Conservation (phyloP, 2,797 vertebrate species). For the Octomys mimax region DNA sequence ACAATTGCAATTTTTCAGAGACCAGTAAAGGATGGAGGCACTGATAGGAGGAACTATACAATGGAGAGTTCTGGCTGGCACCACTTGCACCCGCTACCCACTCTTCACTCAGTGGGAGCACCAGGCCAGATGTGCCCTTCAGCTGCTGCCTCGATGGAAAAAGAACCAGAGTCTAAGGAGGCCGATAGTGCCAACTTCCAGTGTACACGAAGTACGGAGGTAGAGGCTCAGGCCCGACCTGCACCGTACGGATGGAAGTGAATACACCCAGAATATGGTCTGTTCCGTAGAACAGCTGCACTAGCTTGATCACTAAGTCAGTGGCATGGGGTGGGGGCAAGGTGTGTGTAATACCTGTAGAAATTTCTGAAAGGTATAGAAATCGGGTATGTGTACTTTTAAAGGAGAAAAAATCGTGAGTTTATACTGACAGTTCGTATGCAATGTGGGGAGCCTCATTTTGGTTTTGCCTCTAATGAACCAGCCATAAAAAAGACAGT, state of each 20-base stretch:
- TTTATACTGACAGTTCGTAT: not conserved
- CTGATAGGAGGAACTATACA: not conserved
- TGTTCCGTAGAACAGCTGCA: not conserved
- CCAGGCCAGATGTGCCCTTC: not conserved
- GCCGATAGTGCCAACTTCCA: not conserved
- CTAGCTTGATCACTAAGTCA: not conserved
- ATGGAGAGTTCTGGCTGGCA: not conserved
- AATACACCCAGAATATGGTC: not conserved
- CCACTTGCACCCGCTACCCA: not conserved
- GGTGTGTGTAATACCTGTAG: not conserved
- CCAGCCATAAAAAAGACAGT: not conserved
- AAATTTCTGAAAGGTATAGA: not conserved
- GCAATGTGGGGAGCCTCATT: not conserved
- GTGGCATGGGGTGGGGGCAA: not conserved
- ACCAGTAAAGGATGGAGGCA: not conserved
- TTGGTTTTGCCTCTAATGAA: constrained; percentile 30
- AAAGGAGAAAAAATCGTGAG: not conserved
- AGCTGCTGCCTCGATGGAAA: not conserved
- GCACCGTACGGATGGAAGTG: not conserved
- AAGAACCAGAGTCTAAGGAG: not conserved
- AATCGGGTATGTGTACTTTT: not conserved
- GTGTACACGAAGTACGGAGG: not conserved
- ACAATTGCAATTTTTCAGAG: not conserved
- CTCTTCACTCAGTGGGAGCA: not conserved
- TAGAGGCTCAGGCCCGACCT: not conserved